Conservation (phyloP, 2,888 invertebrate genomes). For the Perithous albicinctus region DNA sequence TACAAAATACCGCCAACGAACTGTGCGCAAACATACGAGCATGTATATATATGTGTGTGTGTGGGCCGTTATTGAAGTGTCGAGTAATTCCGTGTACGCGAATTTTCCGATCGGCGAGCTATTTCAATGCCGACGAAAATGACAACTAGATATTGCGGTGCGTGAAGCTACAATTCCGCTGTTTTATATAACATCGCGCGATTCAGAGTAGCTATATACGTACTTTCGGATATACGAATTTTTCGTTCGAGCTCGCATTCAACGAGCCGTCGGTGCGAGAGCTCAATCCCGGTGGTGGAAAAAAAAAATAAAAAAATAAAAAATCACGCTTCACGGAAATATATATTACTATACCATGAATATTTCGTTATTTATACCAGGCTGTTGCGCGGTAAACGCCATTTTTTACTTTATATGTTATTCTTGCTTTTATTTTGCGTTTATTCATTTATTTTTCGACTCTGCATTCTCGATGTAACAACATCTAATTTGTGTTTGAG, state of each 20-base stretch:
- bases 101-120: slow-evolving; percentile 60
- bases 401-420: not conserved
- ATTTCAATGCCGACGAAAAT: slow-evolving; percentile 57
- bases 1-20: slow-evolving; percentile 6
- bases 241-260: not conserved
- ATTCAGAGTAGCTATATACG: not conserved
- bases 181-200: slow-evolving; percentile 8
- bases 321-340: slow-evolving; percentile 23
- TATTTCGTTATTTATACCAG: slow-evolving; percentile 48
- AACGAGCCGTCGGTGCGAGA: not conserved
- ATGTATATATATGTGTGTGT: no score
- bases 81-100: slow-evolving; percentile 42
- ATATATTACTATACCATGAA: slow-evolving; percentile 29
- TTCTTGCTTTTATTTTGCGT: slow-evolving; percentile 1
- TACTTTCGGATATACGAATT: not conserved
- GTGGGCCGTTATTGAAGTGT: slow-evolving; percentile 10
- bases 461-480: not conserved
- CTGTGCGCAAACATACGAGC: not conserved
- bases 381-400: not conserved
- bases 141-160: slow-evolving; percentile 29
- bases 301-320: no score
- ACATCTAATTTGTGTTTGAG: no score
- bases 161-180: not conserved
- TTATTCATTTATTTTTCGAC: slow-evolving; percentile 14
- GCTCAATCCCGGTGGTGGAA: slow-evolving; percentile 9